Conservation (phyloP, 2,113 vertebrate species). For the Ciconia maguari region DNA sequence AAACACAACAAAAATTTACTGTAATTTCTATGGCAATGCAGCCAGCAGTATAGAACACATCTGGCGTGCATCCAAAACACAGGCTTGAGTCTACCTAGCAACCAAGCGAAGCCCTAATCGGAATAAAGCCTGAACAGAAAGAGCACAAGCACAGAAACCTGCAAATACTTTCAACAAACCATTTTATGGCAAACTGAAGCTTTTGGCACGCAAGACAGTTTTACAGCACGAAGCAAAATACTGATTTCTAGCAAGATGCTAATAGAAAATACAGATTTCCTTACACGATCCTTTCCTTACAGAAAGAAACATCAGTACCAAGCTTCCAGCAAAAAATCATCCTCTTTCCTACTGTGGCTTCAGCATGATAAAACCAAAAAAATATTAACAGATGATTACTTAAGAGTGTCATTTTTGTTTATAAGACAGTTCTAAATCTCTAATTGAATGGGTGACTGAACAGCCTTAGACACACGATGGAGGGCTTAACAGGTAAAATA, state of each 20-base stretch:
- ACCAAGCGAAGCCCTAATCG: background rate
- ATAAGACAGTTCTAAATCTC: background rate
- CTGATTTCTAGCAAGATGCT: background rate
- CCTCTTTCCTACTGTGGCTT: background rate
- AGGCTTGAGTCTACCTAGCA: background rate
- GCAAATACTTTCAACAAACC: background rate
- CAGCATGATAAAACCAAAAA: background rate
- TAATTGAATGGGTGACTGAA: background rate
- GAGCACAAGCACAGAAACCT: background rate
- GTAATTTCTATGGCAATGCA: background rate
- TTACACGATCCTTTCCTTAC: background rate
- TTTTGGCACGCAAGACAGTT: background rate
- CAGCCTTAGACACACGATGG: background rate
- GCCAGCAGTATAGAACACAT: background rate
- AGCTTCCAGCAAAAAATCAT: background rate
- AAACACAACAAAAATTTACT: background rate
- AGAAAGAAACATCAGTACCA: background rate
- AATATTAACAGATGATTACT: background rate
- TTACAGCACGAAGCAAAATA: background rate
- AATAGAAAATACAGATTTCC: background rate
- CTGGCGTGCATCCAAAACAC: background rate
- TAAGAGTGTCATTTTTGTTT: background rate
- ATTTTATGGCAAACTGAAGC: background rate
- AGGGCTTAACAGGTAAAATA: conserved; percentile 1
- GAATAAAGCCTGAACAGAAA: background rate